Percentiles rank a stretch among this genome's conserved stretches.
Evolutionary conservation across 2,797 vertebrate genomes (phyloP).

Genomic region (Podargus strigoides): DNA sequence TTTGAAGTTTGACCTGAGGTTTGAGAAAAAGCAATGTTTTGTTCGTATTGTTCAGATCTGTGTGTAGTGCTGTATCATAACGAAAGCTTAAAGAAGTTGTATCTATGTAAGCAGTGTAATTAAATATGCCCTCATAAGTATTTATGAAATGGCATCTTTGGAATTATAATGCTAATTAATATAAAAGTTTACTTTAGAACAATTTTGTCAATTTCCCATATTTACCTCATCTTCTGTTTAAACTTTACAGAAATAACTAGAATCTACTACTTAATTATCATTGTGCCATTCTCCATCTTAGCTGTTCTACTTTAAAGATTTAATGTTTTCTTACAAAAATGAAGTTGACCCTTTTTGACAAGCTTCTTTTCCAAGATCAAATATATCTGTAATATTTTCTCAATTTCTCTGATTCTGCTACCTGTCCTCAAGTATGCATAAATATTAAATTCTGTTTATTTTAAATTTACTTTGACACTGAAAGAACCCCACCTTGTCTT

Average conservation of each 20-base stretch:
- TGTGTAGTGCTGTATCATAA: background rate
- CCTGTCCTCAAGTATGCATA: background rate
- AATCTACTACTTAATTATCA: background rate
- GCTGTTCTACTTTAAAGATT: background rate
- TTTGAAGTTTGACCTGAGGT: background rate
- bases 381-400: background rate
- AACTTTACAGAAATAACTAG: background rate
- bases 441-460: background rate
- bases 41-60: background rate
- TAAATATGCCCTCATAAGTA: background rate
- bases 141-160: background rate
- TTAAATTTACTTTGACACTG: background rate
- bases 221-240: slow-evolving; percentile 35
- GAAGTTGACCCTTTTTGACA: slow-evolving; percentile 22
- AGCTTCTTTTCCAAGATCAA: background rate
- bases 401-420: background rate
- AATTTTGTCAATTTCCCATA: background rate
- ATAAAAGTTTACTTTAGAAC: background rate
- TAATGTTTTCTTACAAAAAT: slow-evolving; percentile 38
- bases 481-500: background rate
- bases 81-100: background rate
- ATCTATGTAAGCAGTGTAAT: background rate
- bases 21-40: background rate
- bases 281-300: background rate
- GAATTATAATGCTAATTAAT: background rate